Base-by-base conservation (phyloP, 1,140 invertebrate genomes). In the Drosophila bifasciata region DNA sequence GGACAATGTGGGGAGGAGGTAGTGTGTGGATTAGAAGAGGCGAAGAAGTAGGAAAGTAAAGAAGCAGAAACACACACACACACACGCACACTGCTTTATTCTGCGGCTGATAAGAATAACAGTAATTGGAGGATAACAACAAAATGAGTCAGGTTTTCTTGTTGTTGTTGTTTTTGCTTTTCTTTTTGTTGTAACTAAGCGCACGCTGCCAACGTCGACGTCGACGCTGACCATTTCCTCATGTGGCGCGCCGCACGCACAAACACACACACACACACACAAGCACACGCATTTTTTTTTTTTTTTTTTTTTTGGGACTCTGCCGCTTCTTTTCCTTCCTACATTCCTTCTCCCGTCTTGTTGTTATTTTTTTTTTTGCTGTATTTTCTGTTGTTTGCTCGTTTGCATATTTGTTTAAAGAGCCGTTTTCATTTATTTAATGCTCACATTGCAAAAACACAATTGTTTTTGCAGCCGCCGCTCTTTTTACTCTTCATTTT, bases 381-480 rank as follows among this genome's bases (percentile, higher is more conserved):
- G 49, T 36, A 5, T 36, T 13, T 36, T 36, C 11, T 13, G 28
- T 36, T 36, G 49, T 36, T 36, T 13, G 32, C 32, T 11, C 32
- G 32, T 36, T 36, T 4, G 11, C 32, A 36, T 36, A 36, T 36
- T 36, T 36, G 32, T 43, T 61, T 52, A 71, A 71, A 52, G 67
- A 43, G 58, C 76, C 57, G 60, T 41, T 64, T 69, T 51, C 23
- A 75, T 36, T 36, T 36, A 11, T 13, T 36, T 36, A 76, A 64
- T 76, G 72, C 76, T 72, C 59, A 43, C 61, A 72, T 60, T 77
- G 78, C 79, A 77, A 67, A 80, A 80, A 51, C 17, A 40, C 16
- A 59, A 58, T 36, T 36, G 32, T 13, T 36, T 36, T 13, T 36
- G 32, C 32, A 36, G 32, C 11, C 32, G 32, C 32, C 32, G 32